Base-by-base conservation (phyloP, 2,888 invertebrate species). In the Raillietiella orientalis region DNA sequence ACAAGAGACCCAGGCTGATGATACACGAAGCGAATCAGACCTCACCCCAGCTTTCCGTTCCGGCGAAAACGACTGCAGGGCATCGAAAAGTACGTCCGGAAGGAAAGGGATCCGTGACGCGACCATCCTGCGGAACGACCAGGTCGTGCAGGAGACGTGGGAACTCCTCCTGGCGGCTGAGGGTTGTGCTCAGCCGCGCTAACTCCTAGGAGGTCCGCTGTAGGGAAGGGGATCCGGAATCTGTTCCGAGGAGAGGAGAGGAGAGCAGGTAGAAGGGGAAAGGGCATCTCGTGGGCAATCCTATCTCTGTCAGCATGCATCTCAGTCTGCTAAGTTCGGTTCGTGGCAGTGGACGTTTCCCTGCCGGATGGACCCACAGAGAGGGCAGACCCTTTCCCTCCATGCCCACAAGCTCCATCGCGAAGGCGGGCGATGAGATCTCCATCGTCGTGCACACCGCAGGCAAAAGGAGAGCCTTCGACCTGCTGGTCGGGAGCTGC, bases 331-430 rank as follows among this genome's bases (percentile, higher is more conserved):
- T 35, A 36, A 22, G 30, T 35, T n/a, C 29, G 28, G 5, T 36
- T 32, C 28, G 29, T 33, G 5, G 38, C 35, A 5, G 32, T 34
- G 16, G 32, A 37, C 21, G 31, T 38, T 4, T 34, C 30, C n/a
- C 27, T 36, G 36, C 28, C 36, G 37, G 35, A 38, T 38, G 36
- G 33, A 37, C 14, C 36, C 38, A 11, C 31, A 36, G 14, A 29
- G 33, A 16, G 38, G 38, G 3, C 27, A 31, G 13, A 37, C 34
- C 2, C 37, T 37, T 2, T 32, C 31, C n/a, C 21, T 30, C 33
- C 3, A 19, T 16, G n/a, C 21, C 32, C 6, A 31, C 36, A 6
- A 28, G 33, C n/a, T 35, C 33, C 2, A 33, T 33, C 17, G 32
- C 34, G 4, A 30, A 32, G 25, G 37, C 37, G 14, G 37, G 36